Evolutionary conservation across 2,797 vertebrate genomes (phyloP).

Genomic region (Rachycentron canadum): DNA sequence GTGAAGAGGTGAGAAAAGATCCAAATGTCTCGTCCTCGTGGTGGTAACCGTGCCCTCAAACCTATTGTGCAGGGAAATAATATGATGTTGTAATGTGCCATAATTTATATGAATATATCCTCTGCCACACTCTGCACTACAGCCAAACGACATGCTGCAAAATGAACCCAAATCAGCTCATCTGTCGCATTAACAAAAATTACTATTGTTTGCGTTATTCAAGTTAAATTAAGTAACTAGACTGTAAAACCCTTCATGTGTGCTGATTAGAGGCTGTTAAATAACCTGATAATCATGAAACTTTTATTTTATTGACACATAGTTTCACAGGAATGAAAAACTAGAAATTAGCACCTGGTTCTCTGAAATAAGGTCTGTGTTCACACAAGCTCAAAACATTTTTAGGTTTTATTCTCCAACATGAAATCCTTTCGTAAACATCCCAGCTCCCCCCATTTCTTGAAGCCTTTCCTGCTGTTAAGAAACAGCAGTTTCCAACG

Average conservation of each 20-base stretch:
- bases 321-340: no score
- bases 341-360: no score
- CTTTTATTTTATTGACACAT: no score
- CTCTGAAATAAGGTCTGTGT: no score
- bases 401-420: no score
- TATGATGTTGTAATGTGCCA: not conserved
- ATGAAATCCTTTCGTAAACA: no score
- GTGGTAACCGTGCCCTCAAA: not conserved
- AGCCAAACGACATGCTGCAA: constrained; percentile 46
- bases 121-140: constrained; percentile 34
- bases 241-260: not conserved
- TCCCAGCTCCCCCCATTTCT: no score
- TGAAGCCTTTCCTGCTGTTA: no score
- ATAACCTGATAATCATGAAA: no score
- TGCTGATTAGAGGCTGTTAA: no score
- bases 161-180: not conserved
- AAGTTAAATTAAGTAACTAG: not conserved
- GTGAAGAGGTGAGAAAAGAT: not conserved
- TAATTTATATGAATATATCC: not conserved
- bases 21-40: not conserved
- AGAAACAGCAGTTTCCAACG: no score
- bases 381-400: no score
- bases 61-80: not conserved
- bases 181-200: not conserved
- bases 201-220: not conserved